These are phyloP conservation scores for Rhadina sibilatrix DNA, from an alignment of 2,113 vertebrate species.

Conservation along the genomic window DNA sequence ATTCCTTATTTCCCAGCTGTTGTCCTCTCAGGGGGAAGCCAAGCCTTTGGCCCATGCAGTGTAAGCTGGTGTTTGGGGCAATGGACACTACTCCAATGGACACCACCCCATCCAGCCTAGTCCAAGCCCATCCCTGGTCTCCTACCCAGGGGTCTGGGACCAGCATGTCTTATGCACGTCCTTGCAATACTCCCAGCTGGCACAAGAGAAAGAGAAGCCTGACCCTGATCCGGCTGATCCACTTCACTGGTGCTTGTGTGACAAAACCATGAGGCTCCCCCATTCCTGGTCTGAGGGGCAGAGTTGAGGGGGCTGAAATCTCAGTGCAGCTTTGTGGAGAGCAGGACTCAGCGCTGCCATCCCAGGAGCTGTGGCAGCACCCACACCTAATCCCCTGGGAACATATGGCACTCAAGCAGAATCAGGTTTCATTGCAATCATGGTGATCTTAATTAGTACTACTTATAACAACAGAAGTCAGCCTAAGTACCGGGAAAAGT, in stretches of 20 bases:
- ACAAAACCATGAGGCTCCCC: not conserved
- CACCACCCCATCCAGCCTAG: not conserved
- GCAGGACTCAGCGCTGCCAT: accelerated
- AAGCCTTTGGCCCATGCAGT: not conserved
- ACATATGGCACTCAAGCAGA: not conserved
- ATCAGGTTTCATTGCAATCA: not conserved
- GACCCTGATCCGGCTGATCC: not conserved
- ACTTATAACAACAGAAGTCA: conserved; percentile 13
- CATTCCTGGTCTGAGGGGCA: accelerated
- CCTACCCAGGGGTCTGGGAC: not conserved
- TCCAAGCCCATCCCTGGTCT: not conserved
- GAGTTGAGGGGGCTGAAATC: not conserved
- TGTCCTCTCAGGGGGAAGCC: not conserved
- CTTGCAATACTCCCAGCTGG: not conserved
- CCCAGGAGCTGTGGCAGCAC: not conserved
- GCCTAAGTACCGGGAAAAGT: not conserved
- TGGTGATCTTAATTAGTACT: not conserved
- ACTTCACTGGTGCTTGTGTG: not conserved
- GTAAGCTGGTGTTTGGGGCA: not conserved
- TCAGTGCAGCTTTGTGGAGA: not conserved
- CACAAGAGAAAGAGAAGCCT: not conserved
- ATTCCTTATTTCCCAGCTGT: not conserved
- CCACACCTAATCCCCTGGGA: not conserved
- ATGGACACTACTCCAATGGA: not conserved
- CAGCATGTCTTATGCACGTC: not conserved